Percentiles rank a stretch among this genome's conserved stretches.
These are phyloP conservation scores for Sycobia sp. DNA, from an alignment of 1,140 invertebrate species.

Conservation along the genomic window DNA sequence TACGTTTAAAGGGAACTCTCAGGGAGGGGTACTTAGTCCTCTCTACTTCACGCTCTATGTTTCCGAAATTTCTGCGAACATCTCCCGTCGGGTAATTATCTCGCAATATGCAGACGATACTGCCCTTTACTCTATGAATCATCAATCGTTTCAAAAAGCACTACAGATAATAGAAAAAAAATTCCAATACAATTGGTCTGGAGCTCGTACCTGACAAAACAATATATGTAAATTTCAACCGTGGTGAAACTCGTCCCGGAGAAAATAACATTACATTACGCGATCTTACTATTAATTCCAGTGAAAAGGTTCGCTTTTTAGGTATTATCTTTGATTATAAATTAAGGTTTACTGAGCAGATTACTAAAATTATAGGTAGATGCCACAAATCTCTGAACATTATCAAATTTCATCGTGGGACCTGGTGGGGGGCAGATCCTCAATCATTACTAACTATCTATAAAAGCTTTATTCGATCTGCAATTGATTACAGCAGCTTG, in stretches of 20 bases:
- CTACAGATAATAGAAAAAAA: neutral
- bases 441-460: no score
- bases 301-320: neutral
- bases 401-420: conserved; percentile 22
- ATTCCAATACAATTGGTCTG: neutral
- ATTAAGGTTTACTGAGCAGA: neutral
- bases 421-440: no score
- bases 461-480: conserved; percentile 18
- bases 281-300: neutral
- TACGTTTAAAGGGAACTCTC: neutral
- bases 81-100: neutral
- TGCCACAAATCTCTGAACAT: conserved; percentile 8
- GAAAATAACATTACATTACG: neutral
- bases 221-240: neutral
- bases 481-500: conserved; percentile 18
- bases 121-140: neutral
- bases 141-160: neutral
- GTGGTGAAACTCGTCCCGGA: neutral
- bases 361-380: neutral
- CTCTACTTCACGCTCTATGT: neutral
- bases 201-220: conserved; percentile 1
- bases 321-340: conserved; percentile 2
- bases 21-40: neutral
- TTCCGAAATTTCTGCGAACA: neutral
- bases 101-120: neutral